phyloP scores from a whole-genome alignment of 2,113 vertebrate species.

The Rhadina sibilatrix region DNA sequence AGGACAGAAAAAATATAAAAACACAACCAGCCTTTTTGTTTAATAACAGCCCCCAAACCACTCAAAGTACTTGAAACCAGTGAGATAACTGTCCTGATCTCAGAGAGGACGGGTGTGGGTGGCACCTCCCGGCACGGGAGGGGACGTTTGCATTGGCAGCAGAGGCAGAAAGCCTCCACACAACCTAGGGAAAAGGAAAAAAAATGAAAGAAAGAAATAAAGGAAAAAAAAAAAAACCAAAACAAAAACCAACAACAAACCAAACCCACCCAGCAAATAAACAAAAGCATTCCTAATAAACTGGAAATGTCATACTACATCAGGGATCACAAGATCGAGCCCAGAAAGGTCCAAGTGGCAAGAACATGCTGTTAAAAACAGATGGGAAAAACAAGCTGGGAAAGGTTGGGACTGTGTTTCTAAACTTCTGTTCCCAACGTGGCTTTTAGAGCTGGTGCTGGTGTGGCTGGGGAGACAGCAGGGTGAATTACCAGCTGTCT shows the following conservation, averaged over 20 bases:
- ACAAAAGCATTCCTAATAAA: conserved; percentile 62
- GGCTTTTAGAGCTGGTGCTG: background rate
- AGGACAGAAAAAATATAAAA: background rate
- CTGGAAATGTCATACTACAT: conserved; percentile 54
- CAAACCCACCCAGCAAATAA: conserved; percentile 1
- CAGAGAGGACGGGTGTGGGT: conserved; percentile 30
- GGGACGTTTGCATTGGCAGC: conserved; percentile 42
- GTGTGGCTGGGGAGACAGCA: background rate
- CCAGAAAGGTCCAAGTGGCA: conserved; percentile 58
- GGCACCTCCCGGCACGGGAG: background rate
- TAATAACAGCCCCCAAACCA: background rate
- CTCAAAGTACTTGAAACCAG: background rate
- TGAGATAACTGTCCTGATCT: conserved; percentile 28
- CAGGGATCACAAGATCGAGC: conserved; percentile 51
- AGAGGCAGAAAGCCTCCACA: background rate
- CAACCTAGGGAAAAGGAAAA: background rate
- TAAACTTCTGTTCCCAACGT: background rate
- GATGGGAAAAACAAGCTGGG: conserved; percentile 49
- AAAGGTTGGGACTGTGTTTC: conserved; percentile 25
- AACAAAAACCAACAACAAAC: too few relatives aligned
- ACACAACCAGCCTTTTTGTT: background rate
- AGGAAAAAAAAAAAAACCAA: too few relatives aligned
- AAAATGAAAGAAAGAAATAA: background rate
- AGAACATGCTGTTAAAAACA: conserved; percentile 59
- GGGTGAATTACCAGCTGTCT: background rate